These are phyloP conservation scores for Galago senegalensis DNA, from an alignment of 2,797 vertebrate genomes.

Conservation along the genomic window DNA sequence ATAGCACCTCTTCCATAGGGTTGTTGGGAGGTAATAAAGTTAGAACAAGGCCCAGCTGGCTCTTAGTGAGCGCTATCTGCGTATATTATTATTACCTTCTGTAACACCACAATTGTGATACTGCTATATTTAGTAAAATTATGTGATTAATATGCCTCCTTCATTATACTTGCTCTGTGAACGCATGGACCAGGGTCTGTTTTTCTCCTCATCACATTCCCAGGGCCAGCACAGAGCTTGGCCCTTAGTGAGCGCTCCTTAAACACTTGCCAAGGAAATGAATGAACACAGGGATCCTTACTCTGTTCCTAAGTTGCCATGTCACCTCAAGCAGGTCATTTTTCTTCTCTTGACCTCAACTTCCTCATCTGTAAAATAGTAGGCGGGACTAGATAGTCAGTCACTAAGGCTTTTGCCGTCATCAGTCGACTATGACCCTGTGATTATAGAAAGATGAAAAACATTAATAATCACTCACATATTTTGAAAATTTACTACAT, in stretches of 20 bases:
- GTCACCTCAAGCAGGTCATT: not conserved
- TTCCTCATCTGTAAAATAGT: not conserved
- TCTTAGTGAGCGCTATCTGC: not conserved
- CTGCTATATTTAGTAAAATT: not conserved
- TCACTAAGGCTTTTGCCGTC: not conserved
- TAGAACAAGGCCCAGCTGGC: not conserved
- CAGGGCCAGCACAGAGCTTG: not conserved
- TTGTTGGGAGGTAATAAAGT: not conserved
- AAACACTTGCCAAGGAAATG: not conserved
- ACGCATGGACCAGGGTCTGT: not conserved
- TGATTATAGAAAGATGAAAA: not conserved
- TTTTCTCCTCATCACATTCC: not conserved
- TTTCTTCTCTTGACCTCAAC: not conserved
- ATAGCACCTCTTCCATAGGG: not conserved
- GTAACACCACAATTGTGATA: not conserved
- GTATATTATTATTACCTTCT: not conserved
- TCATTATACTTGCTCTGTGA: not conserved
- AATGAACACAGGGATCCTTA: not conserved
- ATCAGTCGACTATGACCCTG: not conserved
- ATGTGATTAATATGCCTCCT: not conserved
- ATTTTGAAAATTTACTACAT: not conserved
- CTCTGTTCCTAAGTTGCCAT: not conserved
- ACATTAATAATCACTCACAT: not conserved
- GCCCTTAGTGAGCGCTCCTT: not conserved
- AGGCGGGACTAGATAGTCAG: not conserved